Evolutionary conservation across 2,888 invertebrate genomes (phyloP).

Genomic region (Celastrina argiolus): DNA sequence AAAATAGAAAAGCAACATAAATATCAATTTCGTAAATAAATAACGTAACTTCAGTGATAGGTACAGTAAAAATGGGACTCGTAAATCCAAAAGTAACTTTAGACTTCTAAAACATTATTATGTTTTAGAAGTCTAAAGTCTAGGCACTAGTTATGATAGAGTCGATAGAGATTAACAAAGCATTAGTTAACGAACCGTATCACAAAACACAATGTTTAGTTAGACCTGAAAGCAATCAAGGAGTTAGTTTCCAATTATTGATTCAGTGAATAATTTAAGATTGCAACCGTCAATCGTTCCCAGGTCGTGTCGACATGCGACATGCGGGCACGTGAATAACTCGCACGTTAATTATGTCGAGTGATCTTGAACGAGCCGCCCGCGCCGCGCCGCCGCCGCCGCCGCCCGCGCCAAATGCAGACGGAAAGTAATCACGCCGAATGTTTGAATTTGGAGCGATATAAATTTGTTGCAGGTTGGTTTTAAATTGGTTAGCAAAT

Average conservation of each 20-base stretch:
- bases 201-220: neutral
- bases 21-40: neutral
- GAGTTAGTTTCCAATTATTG: constrained; percentile 31
- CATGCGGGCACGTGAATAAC: constrained; percentile 74
- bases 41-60: neutral
- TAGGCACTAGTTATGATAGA: too few relatives aligned
- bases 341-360: constrained; percentile 68
- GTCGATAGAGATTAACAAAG: neutral
- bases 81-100: neutral
- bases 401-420: constrained; percentile 39
- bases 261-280: constrained; percentile 46
- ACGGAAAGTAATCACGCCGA: constrained; percentile 53
- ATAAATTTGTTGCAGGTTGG: constrained; percentile 33
- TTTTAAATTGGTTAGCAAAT: constrained; percentile 29
- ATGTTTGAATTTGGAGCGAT: constrained; percentile 53
- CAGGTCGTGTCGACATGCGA: constrained; percentile 61
- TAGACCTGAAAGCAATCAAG: neutral
- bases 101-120: neutral
- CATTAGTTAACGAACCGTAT: neutral
- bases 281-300: constrained; percentile 47
- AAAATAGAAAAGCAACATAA: neutral
- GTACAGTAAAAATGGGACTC: neutral
- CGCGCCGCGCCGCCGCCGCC: constrained; percentile 35
- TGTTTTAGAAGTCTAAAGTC: neutral
- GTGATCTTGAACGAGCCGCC: constrained; percentile 60